phyloP scores from a whole-genome alignment of 1,140 invertebrate species.

The Leptestheria dahalacensis region DNA sequence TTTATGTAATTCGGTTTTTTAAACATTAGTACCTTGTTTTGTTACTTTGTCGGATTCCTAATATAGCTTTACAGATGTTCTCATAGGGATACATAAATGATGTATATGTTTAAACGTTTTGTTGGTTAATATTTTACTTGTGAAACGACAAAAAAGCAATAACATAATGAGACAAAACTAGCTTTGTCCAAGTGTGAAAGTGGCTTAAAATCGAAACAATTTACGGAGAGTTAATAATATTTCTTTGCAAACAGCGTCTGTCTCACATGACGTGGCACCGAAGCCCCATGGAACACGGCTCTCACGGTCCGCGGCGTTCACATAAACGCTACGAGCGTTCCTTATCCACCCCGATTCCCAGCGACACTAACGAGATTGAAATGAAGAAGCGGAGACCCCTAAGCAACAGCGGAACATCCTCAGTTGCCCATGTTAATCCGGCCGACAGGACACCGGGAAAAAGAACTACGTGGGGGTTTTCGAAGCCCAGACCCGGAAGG shows the following conservation, averaged over 20 bases:
- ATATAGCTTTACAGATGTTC: too few species aligned
- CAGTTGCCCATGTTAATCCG: neutral
- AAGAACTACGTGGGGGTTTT: neutral
- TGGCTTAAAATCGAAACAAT: too few species aligned
- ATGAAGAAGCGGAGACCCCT: neutral
- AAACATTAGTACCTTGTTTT: too few species aligned
- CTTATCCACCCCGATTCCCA: neutral
- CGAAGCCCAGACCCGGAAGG: neutral
- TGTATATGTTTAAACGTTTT: too few species aligned
- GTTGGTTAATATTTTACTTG: too few species aligned
- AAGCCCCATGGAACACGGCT: neutral
- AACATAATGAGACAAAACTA: too few species aligned
- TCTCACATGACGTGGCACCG: neutral
- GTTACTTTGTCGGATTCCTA: too few species aligned
- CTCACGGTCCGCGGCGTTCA: neutral
- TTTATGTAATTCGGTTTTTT: too few species aligned
- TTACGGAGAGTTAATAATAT: too few species aligned
- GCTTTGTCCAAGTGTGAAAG: too few species aligned
- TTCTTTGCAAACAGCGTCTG: neutral
- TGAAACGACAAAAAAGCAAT: too few species aligned
- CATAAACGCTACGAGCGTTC: neutral
- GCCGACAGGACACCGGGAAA: neutral
- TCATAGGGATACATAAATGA: too few species aligned
- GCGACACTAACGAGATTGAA: neutral
- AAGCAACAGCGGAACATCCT: neutral